Base-by-base conservation (phyloP, 1,140 invertebrate species). In the Lordiphosa clarofinis region DNA sequence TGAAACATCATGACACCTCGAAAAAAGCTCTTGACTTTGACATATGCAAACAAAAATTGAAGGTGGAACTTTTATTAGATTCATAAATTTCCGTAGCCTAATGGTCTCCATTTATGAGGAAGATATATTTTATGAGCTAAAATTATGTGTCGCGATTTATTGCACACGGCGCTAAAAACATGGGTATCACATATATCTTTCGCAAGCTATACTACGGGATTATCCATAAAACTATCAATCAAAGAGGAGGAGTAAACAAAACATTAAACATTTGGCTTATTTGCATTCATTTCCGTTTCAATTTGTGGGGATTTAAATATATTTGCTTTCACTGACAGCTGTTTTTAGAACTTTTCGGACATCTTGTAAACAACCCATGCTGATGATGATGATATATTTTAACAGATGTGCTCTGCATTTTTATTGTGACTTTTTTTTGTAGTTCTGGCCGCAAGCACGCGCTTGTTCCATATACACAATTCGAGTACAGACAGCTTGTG, bases 291-390 rank as follows among this genome's bases (percentile, higher is more conserved):
- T 37, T 60, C 37, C 56, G 35, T 37, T 49, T 36, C 46, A 10
- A 36, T 10, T 33, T 59, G 36, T 49, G 49, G 21, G 56, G 52
- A 40, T 65, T 73, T 61, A 49, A 55, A 28, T 60, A 55, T 36
- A 31, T 35, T 8, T 37, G 13, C 31, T 40, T 33, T 55, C 56
- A 53, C 53, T 53, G 63, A 84, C 59, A 76, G 61, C 76, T 76
- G 73, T 82, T 84, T 82, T 76, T 78, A 69, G 78, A 84, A 78
- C 56, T 60, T 63, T 43, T 76, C 71, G 65, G 75, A 65, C 73
- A 84, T 62, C 37, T 50, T 56, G 64, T 65, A 42, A 15, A 52
- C 42, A 69, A 71, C 62, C 57, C 55, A 58, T 82, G 62, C 43
- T 72, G 59, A 37, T 72, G 59, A 39, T 43, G 48, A 78, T 82